Evolutionary conservation across 1,140 invertebrate genomes (phyloP), one percentile per base, ranked within the genome.

Genomic region (Medauroidea extradentata): DNA sequence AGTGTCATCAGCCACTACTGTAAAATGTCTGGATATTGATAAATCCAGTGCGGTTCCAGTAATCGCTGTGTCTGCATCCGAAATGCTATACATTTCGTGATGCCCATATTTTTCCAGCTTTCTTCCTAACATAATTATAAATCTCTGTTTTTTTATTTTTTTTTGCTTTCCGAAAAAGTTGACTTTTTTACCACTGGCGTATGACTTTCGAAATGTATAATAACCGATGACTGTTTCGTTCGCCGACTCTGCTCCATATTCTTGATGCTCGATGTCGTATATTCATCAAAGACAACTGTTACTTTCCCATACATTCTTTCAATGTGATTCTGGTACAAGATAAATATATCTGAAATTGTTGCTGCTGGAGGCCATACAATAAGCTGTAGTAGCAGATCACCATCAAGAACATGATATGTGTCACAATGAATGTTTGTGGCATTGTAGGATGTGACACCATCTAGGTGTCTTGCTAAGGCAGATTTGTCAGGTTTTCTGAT

Each of bases 401-500:
- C 27, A 52, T 52, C 50, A 52, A 52, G 19, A 29, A 52, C 50
- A 18, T 23, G 16, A n/a, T 52, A 29, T 46, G 44, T 46, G 24
- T 46, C 44, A 16, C 16, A 7, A 52, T 8, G 4, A 23, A 46
- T 25, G 44, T 11, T 25, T 21, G 44, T 5, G 44, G 18, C 44
- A 46, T 46, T 25, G 24, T 19, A 4, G 18, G 44, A 25, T 18
- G 9, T 52, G 21, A 52, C 7, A 8, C 50, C 16, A 29, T 29
- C 50, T 21, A 52, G 27, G 16, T 21, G 9, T n/a, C 25, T 52
- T 29, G 50, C 27, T 8, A 52, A 52, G 25, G 27, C 16, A 21
- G 50, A 52, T 52, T 52, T 52, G 7, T 29, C 50, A 52, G 29
- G 4, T 7, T 34, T 52, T 52, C 50, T 52, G n/a, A 52, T 52